Base-by-base conservation (phyloP, 2,888 invertebrate genomes). In the Eristalis arbustorum region DNA sequence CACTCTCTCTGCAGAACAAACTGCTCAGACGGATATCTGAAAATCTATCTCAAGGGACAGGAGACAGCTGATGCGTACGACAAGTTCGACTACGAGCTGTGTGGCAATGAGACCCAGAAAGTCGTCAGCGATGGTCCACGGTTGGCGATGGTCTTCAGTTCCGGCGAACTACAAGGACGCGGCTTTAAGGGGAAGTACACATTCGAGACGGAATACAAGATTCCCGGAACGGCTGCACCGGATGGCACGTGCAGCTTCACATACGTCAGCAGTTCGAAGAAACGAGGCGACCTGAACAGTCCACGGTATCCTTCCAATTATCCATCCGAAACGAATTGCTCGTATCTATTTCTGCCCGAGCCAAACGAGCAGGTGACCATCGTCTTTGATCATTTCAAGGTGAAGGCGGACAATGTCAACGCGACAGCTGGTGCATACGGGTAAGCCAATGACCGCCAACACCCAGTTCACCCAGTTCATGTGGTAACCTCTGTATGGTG, bases 241-340 rank as follows among this genome's bases (percentile, higher is more conserved):
- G 97, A 97, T 90, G 98, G 98, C 83, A 96, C 96, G 90, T 99
- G 98, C 92, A 96, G 96, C 84, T 99, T 98, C 92, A 96, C 97
- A 13, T 99, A 98, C 93, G 95, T 96, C 89, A 98, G 98, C 92
- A 95, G 96, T 89, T 96, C 97, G 59, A 95, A 96, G 91, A 97
- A 97, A 93, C 95, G 95, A 83, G 98, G 98, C 69, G 97, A 98
- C 91, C 97, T 98, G 93, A 99, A 99, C 93, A 98, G 98, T 73
- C 98, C 98, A 25, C 95, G 98, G 85, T 98, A 98, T 94, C 98
- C 98, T 91, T 97, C 98, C 91, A 97, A 98, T 94, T 99, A 99
- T 94, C 98, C 98, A 88, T 97, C 98, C 91, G 96, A 96, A 93
- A 98, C 97, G 89, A 97, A 97, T 94, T 99, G 99, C 94, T 97